phyloP scores from a whole-genome alignment of 2,113 vertebrate species.

The Psephotus haematonotus region DNA sequence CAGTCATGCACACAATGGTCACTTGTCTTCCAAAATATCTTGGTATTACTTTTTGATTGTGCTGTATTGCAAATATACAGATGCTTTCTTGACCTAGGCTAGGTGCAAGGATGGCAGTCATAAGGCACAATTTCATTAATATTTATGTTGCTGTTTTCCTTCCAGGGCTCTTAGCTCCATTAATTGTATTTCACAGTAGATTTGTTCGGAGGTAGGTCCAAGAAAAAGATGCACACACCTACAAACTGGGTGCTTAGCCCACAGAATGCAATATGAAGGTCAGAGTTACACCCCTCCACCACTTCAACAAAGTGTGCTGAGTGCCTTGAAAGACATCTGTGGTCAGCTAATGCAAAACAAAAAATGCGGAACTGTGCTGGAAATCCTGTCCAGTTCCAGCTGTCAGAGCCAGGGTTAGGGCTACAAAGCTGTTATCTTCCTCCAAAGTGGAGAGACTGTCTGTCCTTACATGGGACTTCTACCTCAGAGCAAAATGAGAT shows the following conservation, averaged over 20 bases:
- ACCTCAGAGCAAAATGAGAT: not conserved
- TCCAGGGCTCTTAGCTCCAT: not conserved
- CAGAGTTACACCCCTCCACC: not conserved
- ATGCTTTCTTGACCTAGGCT: not conserved
- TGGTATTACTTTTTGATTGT: not conserved
- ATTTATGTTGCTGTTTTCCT: not conserved
- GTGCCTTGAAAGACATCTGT: not conserved
- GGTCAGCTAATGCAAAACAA: not conserved
- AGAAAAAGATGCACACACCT: not conserved
- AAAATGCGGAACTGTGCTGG: not conserved
- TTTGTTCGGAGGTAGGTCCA: not conserved
- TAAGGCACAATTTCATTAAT: not conserved
- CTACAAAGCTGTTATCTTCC: not conserved
- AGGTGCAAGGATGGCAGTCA: not conserved
- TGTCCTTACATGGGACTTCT: not conserved
- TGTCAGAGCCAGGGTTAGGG: not conserved
- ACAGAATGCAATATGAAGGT: not conserved
- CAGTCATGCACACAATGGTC: fast-evolving
- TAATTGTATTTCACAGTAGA: not conserved
- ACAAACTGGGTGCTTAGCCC: not conserved
- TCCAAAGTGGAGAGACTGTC: not conserved
- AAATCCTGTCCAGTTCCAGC: not conserved
- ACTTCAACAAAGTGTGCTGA: not conserved
- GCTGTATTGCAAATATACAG: not conserved
- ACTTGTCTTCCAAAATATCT: not conserved